These are phyloP conservation scores for Brevimyrus niger DNA, from an alignment of 2,113 vertebrate genomes.

Conservation along the genomic window DNA sequence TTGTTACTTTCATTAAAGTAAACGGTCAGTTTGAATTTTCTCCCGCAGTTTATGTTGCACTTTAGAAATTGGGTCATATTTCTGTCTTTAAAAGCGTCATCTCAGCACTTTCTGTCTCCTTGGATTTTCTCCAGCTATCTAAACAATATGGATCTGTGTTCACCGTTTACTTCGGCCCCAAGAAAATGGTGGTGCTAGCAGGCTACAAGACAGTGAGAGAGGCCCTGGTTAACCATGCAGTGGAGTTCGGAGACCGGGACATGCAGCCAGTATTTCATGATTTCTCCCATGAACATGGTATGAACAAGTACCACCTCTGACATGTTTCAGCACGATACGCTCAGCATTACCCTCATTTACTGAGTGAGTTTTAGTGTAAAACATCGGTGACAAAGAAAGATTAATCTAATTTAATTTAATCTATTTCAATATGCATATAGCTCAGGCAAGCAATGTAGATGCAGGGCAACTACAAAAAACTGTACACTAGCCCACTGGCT, in stretches of 20 bases:
- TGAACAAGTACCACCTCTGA: not conserved
- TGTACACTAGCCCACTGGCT: not conserved
- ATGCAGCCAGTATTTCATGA: conserved; percentile 56
- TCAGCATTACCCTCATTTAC: not conserved
- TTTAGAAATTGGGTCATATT: not conserved
- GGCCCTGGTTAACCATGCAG: conserved; percentile 60
- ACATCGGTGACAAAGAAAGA: not conserved
- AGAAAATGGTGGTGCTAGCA: conserved; percentile 63
- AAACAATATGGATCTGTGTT: conserved; percentile 68
- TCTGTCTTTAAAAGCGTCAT: too few species aligned
- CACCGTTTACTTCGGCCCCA: conserved; percentile 64
- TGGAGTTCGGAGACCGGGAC: conserved; percentile 66
- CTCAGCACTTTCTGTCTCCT: not conserved
- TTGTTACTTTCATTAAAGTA: not conserved
- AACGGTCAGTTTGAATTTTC: too few species aligned
- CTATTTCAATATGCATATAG: not conserved
- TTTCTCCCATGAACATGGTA: conserved; percentile 56
- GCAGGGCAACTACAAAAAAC: not conserved
- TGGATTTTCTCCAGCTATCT: conserved; percentile 57
- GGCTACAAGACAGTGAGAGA: conserved; percentile 69
- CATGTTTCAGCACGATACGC: not conserved
- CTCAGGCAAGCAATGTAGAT: not conserved
- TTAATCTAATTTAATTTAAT: not conserved
- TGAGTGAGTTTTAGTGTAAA: not conserved
- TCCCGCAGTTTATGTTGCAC: not conserved